Evolutionary conservation across 2,888 invertebrate genomes (phyloP).

Genomic region (Oasisia sp.): DNA sequence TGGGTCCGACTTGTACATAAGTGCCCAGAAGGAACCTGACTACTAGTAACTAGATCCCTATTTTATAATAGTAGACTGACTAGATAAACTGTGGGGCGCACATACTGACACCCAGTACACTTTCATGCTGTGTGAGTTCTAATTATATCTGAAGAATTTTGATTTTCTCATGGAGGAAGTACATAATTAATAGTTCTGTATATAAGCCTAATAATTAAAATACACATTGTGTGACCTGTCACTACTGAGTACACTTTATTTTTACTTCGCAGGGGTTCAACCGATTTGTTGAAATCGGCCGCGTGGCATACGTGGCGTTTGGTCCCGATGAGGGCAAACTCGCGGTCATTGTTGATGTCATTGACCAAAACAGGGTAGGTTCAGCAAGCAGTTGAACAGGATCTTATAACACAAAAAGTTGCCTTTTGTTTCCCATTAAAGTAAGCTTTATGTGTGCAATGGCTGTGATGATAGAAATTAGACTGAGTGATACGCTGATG

Average conservation of each 20-base stretch:
- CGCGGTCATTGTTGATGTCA: constrained; percentile 92
- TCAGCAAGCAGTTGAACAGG: neutral
- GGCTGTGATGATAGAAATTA: neutral
- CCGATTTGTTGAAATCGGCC: constrained; percentile 92
- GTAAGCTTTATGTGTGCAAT: neutral
- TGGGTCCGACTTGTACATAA: no score
- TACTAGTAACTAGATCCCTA: no score
- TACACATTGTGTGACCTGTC: neutral
- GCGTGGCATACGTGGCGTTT: constrained; percentile 93
- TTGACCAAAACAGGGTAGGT: constrained; percentile 92
- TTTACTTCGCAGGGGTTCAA: constrained; percentile 40
- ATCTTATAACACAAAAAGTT: no score
- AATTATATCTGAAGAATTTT: no score
- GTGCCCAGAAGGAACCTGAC: no score
- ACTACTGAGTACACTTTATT: neutral
- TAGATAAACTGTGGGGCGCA: no score
- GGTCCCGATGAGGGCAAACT: constrained; percentile 92
- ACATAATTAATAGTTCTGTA: no score
- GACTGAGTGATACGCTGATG: neutral
- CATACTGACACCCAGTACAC: no score
- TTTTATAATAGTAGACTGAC: no score
- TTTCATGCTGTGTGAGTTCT: no score
- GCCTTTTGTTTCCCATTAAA: neutral
- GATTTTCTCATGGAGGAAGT: no score
- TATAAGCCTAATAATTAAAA: no score